A percentile compares a stretch with the other conserved stretches of the same genome.
Conservation (phyloP, 2,888 invertebrate species). For the Diachrysia chrysitis region DNA sequence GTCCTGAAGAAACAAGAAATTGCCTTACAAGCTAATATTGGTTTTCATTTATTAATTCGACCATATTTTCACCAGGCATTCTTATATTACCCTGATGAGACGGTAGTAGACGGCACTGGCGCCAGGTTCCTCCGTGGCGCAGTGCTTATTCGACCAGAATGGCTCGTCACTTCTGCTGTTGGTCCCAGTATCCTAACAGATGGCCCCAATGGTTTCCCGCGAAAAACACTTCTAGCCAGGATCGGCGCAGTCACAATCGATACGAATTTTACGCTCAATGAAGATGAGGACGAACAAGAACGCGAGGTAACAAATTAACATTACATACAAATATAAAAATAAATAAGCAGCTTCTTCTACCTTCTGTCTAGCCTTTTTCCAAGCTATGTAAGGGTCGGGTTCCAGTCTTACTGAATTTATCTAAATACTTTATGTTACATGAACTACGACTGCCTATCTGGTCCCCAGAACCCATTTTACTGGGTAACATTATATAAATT, state of each 20-base stretch:
- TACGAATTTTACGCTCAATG: constrained; percentile 75
- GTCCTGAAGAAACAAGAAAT: not conserved
- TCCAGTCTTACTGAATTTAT: too few relatives aligned
- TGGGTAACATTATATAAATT: not conserved
- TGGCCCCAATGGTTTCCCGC: constrained; percentile 70
- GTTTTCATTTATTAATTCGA: not conserved
- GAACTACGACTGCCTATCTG: too few relatives aligned
- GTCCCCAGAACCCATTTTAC: too few relatives aligned
- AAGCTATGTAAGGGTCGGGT: too few relatives aligned
- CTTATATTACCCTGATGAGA: constrained; percentile 79
- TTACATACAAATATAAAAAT: too few relatives aligned
- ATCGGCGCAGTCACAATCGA: constrained; percentile 78
- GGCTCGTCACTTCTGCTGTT: constrained; percentile 77
- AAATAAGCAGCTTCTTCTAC: too few relatives aligned
- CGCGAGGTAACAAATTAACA: constrained; percentile 73
- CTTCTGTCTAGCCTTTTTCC: not conserved
- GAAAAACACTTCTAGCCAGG: constrained; percentile 80
- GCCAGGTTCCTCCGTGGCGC: constrained; percentile 74
- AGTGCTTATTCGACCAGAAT: constrained; percentile 74
- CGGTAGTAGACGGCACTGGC: constrained; percentile 68
- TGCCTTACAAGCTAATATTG: not conserved
- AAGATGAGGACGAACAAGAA: constrained; percentile 85
- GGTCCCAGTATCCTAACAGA: constrained; percentile 62
- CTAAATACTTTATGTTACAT: too few relatives aligned
- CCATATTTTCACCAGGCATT: constrained; percentile 71